A percentile compares a stretch with the other conserved stretches of the same genome.
Conservation (phyloP, 2,888 invertebrate species). For the Rhogogaster chlorosoma region DNA sequence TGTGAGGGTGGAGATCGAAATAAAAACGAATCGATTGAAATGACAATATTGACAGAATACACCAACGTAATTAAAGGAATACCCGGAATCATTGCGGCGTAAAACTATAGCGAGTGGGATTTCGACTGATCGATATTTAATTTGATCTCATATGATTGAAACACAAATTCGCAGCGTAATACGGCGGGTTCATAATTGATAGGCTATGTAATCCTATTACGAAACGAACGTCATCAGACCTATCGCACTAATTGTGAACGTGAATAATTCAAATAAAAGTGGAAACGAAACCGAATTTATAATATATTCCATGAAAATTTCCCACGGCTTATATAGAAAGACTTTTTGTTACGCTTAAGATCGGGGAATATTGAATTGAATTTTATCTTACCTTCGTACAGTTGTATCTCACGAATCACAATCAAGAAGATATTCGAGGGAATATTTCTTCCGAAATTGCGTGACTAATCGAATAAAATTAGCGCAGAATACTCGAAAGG, state of each 20-base stretch:
- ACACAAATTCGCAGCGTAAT: not conserved
- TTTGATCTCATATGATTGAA: not conserved
- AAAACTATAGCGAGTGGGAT: not conserved
- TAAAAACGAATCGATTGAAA: not conserved
- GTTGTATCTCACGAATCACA: not conserved
- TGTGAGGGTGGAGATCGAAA: not conserved
- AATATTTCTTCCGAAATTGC: not conserved
- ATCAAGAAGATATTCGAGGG: not conserved
- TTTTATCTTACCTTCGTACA: not conserved
- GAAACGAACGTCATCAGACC: not conserved
- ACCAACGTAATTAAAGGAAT: constrained; percentile 3
- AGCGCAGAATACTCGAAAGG: not conserved
- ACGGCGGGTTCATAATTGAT: not conserved
- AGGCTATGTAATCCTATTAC: not conserved
- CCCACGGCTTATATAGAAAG: not conserved
- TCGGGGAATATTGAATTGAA: not conserved
- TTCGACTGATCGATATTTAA: not conserved
- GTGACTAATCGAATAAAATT: not conserved
- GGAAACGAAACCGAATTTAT: not conserved
- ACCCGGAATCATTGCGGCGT: not conserved
- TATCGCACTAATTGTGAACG: not conserved
- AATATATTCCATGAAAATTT: not conserved
- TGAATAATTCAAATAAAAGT: not conserved
- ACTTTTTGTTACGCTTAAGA: not conserved
- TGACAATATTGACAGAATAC: not conserved